phyloP scores from a whole-genome alignment of 2,113 vertebrate genomes.

The Leptosomus discolor region DNA sequence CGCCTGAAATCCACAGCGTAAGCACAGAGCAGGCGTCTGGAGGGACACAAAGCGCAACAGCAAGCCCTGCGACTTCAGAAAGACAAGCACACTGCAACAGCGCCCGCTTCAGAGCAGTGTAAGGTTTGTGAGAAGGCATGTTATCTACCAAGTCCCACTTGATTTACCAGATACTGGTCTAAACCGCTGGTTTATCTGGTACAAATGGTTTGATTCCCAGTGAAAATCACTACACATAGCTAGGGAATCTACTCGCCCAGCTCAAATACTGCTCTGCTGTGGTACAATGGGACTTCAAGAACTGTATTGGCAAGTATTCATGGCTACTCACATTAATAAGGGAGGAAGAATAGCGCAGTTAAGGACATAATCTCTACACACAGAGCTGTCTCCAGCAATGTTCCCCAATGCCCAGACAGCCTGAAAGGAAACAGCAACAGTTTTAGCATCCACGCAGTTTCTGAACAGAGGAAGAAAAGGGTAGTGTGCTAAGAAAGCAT shows the following conservation, averaged over 20 bases:
- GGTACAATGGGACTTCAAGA: not conserved
- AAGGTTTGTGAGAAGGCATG: not conserved
- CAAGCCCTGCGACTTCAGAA: not conserved
- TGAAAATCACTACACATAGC: not conserved
- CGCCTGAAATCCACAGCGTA: not conserved
- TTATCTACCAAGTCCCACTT: not conserved
- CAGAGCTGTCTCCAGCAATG: slow-evolving; percentile 96
- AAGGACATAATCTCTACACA: slow-evolving; percentile 95
- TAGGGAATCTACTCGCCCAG: not conserved
- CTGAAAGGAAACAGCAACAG: slow-evolving; percentile 73
- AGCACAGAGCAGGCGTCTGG: not conserved
- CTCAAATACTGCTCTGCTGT: not conserved
- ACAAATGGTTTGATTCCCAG: not conserved
- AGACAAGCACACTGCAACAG: not conserved
- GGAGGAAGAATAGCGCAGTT: slow-evolving; percentile 96
- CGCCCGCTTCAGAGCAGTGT: not conserved
- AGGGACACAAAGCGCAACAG: not conserved
- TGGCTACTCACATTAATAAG: slow-evolving; percentile 87
- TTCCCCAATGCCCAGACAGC: slow-evolving; percentile 98
- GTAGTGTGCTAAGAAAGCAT: not conserved
- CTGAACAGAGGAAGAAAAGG: not conserved
- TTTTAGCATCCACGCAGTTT: not conserved
- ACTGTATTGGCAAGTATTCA: not conserved
- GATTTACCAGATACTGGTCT: not conserved
- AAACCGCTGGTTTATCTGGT: not conserved